Evolutionary conservation across 2,797 vertebrate genomes (phyloP).

Genomic region (Chiloscyllium punctatum): DNA sequence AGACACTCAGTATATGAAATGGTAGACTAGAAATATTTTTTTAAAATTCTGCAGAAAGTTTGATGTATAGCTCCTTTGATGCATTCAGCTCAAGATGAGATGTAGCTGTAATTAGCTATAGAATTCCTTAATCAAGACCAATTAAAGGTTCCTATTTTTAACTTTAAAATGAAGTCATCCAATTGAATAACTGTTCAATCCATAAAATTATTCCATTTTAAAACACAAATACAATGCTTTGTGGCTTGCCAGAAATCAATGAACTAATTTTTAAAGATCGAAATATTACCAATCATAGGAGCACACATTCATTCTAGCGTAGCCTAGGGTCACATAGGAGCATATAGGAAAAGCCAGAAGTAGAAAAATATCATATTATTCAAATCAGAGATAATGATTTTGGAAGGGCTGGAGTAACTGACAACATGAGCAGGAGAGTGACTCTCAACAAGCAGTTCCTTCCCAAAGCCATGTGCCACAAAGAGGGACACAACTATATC

Average conservation of each 20-base stretch:
- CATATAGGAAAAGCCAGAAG: neutral
- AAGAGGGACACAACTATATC: no score
- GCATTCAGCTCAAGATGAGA: slow-evolving; percentile 4
- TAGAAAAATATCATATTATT: neutral
- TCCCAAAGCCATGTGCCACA: no score
- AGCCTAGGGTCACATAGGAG: neutral
- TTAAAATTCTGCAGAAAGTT: neutral
- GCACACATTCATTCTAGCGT: neutral
- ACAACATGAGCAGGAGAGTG: no score
- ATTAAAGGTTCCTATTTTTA: slow-evolving; percentile 3
- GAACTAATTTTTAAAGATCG: neutral
- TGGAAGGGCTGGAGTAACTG: neutral
- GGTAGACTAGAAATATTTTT: neutral
- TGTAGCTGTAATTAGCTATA: neutral
- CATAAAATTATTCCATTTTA: slow-evolving; percentile 12
- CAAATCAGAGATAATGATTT: neutral
- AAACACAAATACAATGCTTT: neutral
- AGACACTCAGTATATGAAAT: neutral
- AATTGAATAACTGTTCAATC: neutral
- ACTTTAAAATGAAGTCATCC: slow-evolving; percentile 13
- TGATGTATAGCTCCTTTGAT: slow-evolving; percentile 14
- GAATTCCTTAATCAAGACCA: neutral
- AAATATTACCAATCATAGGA: neutral
- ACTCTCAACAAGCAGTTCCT: no score
- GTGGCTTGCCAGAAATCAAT: neutral